Percentiles rank a stretch among this genome's conserved stretches.
These are phyloP conservation scores for Tupiocoris notatus DNA, from an alignment of 2,888 invertebrate genomes.

Conservation along the genomic window DNA sequence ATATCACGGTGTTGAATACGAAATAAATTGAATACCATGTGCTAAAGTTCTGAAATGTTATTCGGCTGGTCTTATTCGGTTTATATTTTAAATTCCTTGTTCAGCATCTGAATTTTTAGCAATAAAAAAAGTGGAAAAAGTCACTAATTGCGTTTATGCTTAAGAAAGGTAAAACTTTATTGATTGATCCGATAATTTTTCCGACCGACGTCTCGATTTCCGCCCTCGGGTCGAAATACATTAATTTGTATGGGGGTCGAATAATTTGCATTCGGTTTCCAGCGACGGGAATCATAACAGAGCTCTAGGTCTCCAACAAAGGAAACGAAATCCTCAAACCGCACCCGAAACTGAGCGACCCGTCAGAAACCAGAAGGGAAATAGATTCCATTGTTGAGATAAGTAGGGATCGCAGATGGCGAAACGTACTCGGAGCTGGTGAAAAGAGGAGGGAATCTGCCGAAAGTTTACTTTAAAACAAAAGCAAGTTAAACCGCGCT, in stretches of 20 bases:
- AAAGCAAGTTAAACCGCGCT: conserved; percentile 40
- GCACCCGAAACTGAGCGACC: not conserved
- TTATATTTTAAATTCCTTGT: too few species aligned
- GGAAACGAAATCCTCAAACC: not conserved
- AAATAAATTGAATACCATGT: too few species aligned
- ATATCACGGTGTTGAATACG: too few species aligned
- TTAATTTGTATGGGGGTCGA: not conserved
- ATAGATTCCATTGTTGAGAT: conserved; percentile 33
- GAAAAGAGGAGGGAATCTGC: not conserved
- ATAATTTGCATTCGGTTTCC: not conserved
- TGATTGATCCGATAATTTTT: too few species aligned
- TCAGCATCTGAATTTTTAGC: too few species aligned
- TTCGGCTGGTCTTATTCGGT: too few species aligned
- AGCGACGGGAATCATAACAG: too few species aligned
- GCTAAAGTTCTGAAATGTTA: too few species aligned
- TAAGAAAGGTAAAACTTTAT: too few species aligned
- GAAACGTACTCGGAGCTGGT: not conserved
- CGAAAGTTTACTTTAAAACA: conserved; percentile 40
- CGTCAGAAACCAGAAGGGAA: conserved; percentile 6
- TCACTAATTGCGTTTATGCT: too few species aligned
- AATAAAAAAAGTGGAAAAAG: too few species aligned
- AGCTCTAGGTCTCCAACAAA: not conserved
- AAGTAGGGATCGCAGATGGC: not conserved
- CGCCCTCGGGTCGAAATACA: not conserved
- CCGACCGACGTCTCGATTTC: too few species aligned